These are phyloP conservation scores for Drosophila dives DNA, from an alignment of 2,888 invertebrate species.

Conservation along the genomic window DNA sequence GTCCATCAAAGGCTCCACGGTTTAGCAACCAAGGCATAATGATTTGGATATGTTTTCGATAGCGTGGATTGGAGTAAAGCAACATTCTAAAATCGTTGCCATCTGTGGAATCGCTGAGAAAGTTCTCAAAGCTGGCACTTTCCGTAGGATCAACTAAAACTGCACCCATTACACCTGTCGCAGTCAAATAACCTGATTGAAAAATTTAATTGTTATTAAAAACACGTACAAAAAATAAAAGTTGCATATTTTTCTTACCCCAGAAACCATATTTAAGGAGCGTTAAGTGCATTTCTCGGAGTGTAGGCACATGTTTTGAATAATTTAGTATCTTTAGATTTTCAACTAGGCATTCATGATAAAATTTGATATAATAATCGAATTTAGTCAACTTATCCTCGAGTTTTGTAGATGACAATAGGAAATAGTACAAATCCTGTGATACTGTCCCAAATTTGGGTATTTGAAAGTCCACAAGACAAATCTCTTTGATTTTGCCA, in stretches of 20 bases:
- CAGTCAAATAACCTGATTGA: constrained; percentile 56
- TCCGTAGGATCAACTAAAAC: constrained; percentile 69
- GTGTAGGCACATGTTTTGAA: constrained; percentile 66
- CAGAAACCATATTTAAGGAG: constrained; percentile 71
- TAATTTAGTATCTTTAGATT: constrained; percentile 75
- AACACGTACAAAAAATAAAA: neutral
- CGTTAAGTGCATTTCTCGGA: constrained; percentile 70
- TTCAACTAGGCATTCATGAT: constrained; percentile 73
- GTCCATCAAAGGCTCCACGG: constrained; percentile 59
- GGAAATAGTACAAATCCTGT: constrained; percentile 76
- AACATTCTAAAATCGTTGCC: constrained; percentile 54
- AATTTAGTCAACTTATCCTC: constrained; percentile 80
- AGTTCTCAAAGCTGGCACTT: constrained; percentile 64
- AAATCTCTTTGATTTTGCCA: constrained; percentile 65
- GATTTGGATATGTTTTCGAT: constrained; percentile 67
- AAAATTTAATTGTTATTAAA: neutral
- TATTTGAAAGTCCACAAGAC: constrained; percentile 80
- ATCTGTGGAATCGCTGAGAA: constrained; percentile 47
- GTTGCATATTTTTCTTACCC: constrained; percentile 59
- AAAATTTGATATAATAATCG: constrained; percentile 79
- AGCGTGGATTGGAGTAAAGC: constrained; percentile 70
- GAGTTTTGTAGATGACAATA: constrained; percentile 76
- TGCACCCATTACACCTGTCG: constrained; percentile 69
- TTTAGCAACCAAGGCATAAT: constrained; percentile 80
- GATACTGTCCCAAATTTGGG: constrained; percentile 74